phyloP scores from a whole-genome alignment of 2,797 vertebrate species.

The Cossypha polioptera region DNA sequence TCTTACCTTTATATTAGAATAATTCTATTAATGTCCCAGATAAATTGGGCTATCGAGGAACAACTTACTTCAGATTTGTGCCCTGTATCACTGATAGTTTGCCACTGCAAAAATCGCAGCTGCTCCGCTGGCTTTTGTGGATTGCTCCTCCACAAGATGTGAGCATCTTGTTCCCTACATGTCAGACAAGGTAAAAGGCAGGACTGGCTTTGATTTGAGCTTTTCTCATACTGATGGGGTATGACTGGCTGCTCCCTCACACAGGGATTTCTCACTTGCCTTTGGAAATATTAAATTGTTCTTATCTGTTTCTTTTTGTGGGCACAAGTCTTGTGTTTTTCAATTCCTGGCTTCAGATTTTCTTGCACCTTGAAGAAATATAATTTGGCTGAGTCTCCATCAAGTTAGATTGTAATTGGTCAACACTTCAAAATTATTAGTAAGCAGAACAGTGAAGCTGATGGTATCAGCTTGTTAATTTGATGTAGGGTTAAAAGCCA shows the following conservation, averaged over 20 bases:
- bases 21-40: background rate
- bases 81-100: background rate
- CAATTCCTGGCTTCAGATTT: background rate
- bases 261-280: background rate
- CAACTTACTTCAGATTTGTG: background rate
- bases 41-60: background rate
- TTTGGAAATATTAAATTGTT: background rate
- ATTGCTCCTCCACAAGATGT: background rate
- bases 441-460: background rate
- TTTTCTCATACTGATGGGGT: background rate
- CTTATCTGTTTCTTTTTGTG: background rate
- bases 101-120: background rate
- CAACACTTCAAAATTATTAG: background rate
- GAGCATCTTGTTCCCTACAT: background rate
- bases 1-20: background rate
- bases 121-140: background rate
- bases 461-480: background rate
- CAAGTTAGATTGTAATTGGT: background rate
- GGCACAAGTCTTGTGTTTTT: background rate
- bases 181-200: background rate
- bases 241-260: background rate
- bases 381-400: background rate
- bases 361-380: background rate
- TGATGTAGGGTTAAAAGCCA: background rate
- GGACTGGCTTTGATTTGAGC: background rate